phyloP scores from a whole-genome alignment of 2,797 vertebrate species.

The Notolabrus celidotus region DNA sequence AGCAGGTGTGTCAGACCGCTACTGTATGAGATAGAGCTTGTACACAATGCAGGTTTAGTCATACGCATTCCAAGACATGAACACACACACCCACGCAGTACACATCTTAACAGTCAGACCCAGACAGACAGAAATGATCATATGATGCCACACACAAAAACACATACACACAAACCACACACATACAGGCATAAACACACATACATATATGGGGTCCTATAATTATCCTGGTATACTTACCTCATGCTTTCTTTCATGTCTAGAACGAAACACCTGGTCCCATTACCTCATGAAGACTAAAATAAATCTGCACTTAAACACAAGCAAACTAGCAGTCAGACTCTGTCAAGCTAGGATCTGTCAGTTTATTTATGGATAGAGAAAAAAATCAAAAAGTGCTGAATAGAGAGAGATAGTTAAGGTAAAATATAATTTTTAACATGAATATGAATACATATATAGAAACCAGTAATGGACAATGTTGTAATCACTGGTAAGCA shows the following conservation, averaged over 20 bases:
- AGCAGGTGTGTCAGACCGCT: conserved; percentile 64
- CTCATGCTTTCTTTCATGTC: conserved; percentile 52
- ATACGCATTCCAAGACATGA: conserved; percentile 67
- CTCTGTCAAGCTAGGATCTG: neutral
- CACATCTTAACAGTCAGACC: conserved; percentile 47
- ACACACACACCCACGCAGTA: conserved; percentile 32
- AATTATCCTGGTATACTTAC: conserved; percentile 59
- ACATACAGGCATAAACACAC: neutral
- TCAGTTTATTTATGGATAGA: conserved; percentile 29
- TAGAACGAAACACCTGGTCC: conserved; percentile 50
- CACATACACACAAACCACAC: neutral
- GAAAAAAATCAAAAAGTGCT: neutral
- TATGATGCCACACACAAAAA: conserved; percentile 12
- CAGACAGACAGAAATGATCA: conserved; percentile 37
- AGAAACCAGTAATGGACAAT: neutral
- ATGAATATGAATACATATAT: neutral
- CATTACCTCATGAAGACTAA: conserved; percentile 48
- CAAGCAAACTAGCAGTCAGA: conserved; percentile 1
- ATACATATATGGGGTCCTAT: conserved; percentile 26
- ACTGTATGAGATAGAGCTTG: conserved; percentile 3
- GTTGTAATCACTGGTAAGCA: conserved; percentile 2
- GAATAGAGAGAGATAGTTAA: neutral
- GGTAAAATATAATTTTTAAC: neutral
- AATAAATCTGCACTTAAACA: conserved; percentile 30
- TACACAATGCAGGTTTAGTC: conserved; percentile 60